phyloP scores from a whole-genome alignment of 2,888 invertebrate species.

The Temnothorax ravouxi region DNA sequence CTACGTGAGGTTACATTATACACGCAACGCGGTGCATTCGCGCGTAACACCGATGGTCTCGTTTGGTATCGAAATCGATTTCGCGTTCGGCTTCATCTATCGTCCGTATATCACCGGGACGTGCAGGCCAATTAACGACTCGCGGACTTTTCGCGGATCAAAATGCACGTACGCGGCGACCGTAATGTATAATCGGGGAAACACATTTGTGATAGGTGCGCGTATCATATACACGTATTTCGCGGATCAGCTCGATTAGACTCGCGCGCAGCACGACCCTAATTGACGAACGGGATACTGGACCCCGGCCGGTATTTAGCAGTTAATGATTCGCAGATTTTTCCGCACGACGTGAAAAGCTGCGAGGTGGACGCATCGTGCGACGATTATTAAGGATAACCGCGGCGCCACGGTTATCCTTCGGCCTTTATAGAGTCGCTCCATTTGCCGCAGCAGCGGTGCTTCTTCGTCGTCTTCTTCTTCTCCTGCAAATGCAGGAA shows the following conservation, averaged over 20 bases:
- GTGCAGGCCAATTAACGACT: conserved; percentile 25
- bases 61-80: conserved; percentile 27
- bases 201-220: not conserved
- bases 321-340: conserved; percentile 74
- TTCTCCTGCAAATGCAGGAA: conserved; percentile 30
- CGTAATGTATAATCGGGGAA: conserved; percentile 15
- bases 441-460: conserved; percentile 78
- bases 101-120: conserved; percentile 4
- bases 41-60: conserved; percentile 39
- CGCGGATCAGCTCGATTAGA: not conserved
- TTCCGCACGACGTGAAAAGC: conserved; percentile 44
- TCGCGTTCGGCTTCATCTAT: conserved; percentile 27
- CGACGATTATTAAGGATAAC: not conserved
- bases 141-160: not conserved
- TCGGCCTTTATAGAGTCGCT: conserved; percentile 82
- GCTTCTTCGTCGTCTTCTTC: conserved; percentile 36
- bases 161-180: not conserved
- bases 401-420: conserved; percentile 72
- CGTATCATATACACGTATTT: not conserved
- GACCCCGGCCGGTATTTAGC: conserved; percentile 70
- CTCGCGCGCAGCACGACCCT: conserved; percentile 28
- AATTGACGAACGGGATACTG: conserved; percentile 57
- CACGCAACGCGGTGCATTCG: conserved; percentile 36
- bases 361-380: not conserved
- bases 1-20: conserved; percentile 24